Percentiles rank a stretch among this genome's conserved stretches.
These are phyloP conservation scores for Remorina albescens DNA, from an alignment of 2,797 vertebrate species.

Conservation along the genomic window DNA sequence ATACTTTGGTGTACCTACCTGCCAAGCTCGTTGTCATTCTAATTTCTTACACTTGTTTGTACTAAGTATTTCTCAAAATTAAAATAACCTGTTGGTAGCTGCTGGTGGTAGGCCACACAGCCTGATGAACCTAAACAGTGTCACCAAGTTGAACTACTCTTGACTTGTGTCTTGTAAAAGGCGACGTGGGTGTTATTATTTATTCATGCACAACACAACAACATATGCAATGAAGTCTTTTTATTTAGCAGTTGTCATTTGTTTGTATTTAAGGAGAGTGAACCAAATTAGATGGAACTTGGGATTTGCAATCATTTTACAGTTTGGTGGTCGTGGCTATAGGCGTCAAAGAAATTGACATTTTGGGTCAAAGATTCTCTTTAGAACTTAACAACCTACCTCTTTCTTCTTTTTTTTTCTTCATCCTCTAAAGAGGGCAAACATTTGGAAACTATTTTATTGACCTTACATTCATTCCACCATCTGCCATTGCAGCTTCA, in stretches of 20 bases:
- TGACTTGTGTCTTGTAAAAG: constrained; percentile 28
- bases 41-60: constrained; percentile 29
- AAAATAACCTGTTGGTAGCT: neutral
- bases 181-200: neutral
- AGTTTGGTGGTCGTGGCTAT: neutral
- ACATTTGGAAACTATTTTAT: constrained; percentile 78
- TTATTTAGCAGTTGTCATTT: constrained; percentile 3
- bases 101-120: constrained; percentile 9
- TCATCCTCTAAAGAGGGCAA: constrained; percentile 61
- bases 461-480: constrained; percentile 60
- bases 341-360: constrained; percentile 51
- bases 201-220: constrained; percentile 3
- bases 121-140: constrained; percentile 11
- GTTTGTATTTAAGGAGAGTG: neutral
- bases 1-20: neutral
- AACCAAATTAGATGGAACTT: constrained; percentile 21
- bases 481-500: constrained; percentile 46
- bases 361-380: constrained; percentile 62
- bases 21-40: constrained; percentile 10
- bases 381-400: constrained; percentile 50
- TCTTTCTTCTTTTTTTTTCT: constrained; percentile 58
- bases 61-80: constrained; percentile 30
- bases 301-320: constrained; percentile 47
- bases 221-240: neutral
- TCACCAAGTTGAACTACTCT: constrained; percentile 16